Conservation (phyloP, 2,888 invertebrate genomes). For the Octonoba sinensis region DNA sequence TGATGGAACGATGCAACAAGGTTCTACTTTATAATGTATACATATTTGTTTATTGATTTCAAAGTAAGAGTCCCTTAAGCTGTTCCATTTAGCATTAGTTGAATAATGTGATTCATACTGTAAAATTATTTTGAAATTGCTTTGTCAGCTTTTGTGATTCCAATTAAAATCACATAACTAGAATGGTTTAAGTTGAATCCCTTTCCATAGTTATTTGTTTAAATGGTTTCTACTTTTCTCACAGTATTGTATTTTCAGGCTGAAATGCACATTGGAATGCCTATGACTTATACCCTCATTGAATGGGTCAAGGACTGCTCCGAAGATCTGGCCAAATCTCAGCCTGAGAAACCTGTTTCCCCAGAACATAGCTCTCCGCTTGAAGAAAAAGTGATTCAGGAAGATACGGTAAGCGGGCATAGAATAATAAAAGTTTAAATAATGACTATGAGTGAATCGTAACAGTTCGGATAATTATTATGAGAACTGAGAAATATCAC, state of each 20-base stretch:
- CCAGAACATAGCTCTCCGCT: conserved; percentile 71
- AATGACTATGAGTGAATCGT: not conserved
- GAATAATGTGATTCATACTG: not conserved
- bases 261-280: conserved; percentile 86
- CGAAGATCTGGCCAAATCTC: conserved; percentile 79
- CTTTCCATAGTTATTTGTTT: not conserved
- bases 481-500: too few species aligned
- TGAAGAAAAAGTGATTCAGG: conserved; percentile 23
- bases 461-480: too few species aligned
- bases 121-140: too few species aligned
- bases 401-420: conserved; percentile 22
- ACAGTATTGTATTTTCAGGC: conserved; percentile 72
- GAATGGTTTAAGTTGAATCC: too few species aligned
- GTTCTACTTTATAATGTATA: too few species aligned
- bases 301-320: conserved; percentile 89
- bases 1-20: too few species aligned
- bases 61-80: too few species aligned
- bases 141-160: not conserved
- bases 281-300: conserved; percentile 94
- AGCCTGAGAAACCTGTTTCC: conserved; percentile 76
- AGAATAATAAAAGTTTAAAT: not conserved
- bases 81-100: not conserved
- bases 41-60: too few species aligned
- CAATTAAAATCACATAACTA: not conserved
- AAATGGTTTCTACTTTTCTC: not conserved